Base-by-base conservation (phyloP, 2,888 invertebrate species). In the Microplitis deprimator region DNA sequence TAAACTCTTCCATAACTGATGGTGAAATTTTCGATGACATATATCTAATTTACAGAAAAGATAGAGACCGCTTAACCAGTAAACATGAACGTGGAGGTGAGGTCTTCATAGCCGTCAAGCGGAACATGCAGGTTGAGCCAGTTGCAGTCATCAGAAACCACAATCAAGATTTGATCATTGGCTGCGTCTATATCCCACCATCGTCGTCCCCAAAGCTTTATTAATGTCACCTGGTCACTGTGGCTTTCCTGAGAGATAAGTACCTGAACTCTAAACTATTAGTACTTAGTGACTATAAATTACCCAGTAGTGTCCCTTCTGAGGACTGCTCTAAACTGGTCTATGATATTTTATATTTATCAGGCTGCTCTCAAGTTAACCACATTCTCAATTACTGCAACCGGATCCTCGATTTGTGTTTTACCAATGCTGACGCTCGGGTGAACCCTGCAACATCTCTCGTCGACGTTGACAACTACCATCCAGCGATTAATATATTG, bases 321-420 rank as follows among this genome's bases (percentile, higher is more conserved):
- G 59, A 13, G 8, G 59, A 4, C n/a, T 5, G 59, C n/a, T 8
- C 8, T 8, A 59, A 59, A 59, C 59, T 59, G 1, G 2, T 59
- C 1, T n/a, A 59, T 59, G 59, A 59, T 3, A n/a, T 5, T 1
- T 59, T 59, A 13, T n/a, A 59, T 8, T 0, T 59, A 13, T 59
- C n/a, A 59, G 59, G 59, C 2, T 59, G 59, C n/a, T n/a, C 2
- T 13, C 59, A 59, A 59, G 8, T 59, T 59, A 59, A 59, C 59
- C 2, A 13, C n/a, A n/a, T 13, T 2, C 0, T 1, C 4, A 59
- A 59, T 59, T 8, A 6, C 8, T 4, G n/a, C n/a, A n/a, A n/a
- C 1, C 70, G 76, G 39, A 71, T 79, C 6, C 61, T n/a, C 10
- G 79, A 79, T 41, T 71, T 80, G 17, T 72, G 74, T 1, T 39